phyloP scores from a whole-genome alignment of 1,140 invertebrate species.

The Sitodiplosis mosellana region DNA sequence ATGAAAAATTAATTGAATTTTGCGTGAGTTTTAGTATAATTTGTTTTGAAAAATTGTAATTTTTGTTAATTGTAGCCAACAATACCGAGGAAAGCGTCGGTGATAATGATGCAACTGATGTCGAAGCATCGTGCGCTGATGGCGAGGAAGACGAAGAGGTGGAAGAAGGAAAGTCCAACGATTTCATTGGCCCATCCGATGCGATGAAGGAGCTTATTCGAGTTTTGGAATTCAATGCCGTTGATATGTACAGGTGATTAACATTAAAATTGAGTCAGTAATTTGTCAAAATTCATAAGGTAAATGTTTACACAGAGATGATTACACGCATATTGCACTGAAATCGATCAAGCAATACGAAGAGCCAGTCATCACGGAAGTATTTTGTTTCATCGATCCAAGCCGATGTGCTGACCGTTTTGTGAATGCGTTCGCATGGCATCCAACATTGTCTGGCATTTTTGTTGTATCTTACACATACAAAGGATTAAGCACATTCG shows the following conservation, averaged over 20 bases:
- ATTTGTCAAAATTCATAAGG: not conserved
- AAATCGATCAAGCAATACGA: slow-evolving; percentile 14
- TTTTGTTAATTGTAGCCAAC: no score
- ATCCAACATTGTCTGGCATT: slow-evolving; percentile 44
- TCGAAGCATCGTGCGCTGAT: slow-evolving; percentile 10
- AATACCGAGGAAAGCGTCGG: no score
- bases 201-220: slow-evolving; percentile 16
- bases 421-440: slow-evolving; percentile 45
- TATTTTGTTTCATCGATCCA: slow-evolving; percentile 23
- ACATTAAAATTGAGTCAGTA: not conserved
- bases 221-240: slow-evolving; percentile 22
- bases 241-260: slow-evolving; percentile 21
- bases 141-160: slow-evolving; percentile 1
- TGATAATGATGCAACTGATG: slow-evolving; percentile 11
- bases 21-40: no score
- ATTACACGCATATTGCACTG: slow-evolving; percentile 16
- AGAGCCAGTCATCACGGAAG: slow-evolving; percentile 17
- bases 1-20: no score
- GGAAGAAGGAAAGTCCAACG: slow-evolving; percentile 6
- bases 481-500: not conserved
- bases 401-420: slow-evolving; percentile 23
- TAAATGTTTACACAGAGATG: slow-evolving; percentile 11
- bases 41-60: no score
- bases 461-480: slow-evolving; percentile 40
- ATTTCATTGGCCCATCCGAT: slow-evolving; percentile 12